Conservation (phyloP, 2,888 invertebrate genomes). For the Saturnia japonica region DNA sequence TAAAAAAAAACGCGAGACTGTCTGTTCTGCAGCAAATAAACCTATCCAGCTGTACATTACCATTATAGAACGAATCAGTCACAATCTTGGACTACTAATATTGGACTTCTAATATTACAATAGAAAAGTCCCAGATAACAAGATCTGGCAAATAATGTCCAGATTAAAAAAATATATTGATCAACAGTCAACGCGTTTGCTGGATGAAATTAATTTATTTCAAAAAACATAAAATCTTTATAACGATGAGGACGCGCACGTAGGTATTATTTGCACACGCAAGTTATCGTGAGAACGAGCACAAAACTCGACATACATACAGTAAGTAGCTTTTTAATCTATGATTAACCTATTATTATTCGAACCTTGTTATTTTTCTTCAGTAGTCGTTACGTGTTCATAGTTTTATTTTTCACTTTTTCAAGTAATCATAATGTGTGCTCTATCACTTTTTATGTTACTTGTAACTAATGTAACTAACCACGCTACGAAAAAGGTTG, state of each 20-base stretch:
- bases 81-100: too few species aligned
- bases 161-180: neutral
- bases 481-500: too few species aligned
- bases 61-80: too few species aligned
- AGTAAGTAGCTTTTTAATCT: conserved; percentile 3
- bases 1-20: too few species aligned
- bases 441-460: neutral
- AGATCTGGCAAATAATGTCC: neutral
- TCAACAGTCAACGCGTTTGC: neutral
- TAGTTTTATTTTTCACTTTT: neutral
- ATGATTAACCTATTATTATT: neutral
- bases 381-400: neutral
- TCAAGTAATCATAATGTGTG: neutral
- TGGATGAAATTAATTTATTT: neutral
- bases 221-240: neutral
- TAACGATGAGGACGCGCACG: neutral
- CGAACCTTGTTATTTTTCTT: neutral
- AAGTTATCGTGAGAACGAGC: conserved; percentile 41
- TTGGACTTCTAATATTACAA: too few species aligned
- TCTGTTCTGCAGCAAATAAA: too few species aligned
- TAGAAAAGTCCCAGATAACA: neutral
- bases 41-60: too few species aligned
- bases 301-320: neutral
- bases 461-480: too few species aligned
- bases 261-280: conserved; percentile 28